A percentile compares a stretch with the other conserved stretches of the same genome.
These are phyloP conservation scores for Aviceda cuculoides DNA, from an alignment of 2,797 vertebrate genomes.

Conservation along the genomic window DNA sequence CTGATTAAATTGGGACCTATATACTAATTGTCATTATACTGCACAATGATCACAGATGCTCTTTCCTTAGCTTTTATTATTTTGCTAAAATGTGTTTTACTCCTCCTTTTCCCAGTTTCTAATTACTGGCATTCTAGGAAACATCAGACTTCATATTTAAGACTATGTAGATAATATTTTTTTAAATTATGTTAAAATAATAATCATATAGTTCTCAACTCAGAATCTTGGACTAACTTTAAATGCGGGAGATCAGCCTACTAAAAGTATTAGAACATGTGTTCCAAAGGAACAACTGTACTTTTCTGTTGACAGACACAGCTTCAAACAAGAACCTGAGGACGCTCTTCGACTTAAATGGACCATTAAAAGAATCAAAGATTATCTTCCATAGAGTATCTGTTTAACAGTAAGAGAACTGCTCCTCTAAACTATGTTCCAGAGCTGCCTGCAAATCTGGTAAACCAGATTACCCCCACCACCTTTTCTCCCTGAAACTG, in stretches of 20 bases:
- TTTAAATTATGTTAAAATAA: not conserved
- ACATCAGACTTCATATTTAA: not conserved
- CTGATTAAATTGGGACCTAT: not conserved
- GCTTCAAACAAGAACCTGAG: not conserved
- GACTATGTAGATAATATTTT: not conserved
- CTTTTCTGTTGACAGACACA: not conserved
- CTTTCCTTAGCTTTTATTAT: not conserved
- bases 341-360: not conserved
- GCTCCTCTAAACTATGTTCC: not conserved
- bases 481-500: not conserved
- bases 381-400: not conserved
- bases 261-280: not conserved
- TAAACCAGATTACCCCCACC: not conserved
- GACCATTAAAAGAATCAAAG: not conserved
- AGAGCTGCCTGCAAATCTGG: slow-evolving; percentile 5
- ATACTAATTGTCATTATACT: not conserved
- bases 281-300: not conserved
- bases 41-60: not conserved
- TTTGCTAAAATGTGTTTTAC: not conserved
- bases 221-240: not conserved
- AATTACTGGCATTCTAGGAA: not conserved
- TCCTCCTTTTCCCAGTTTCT: not conserved
- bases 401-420: not conserved
- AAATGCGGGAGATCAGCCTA: not conserved
- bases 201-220: not conserved